A percentile compares a stretch with the other conserved stretches of the same genome.
phyloP scores from a whole-genome alignment of 2,797 vertebrate genomes.

The Diceros bicornis region DNA sequence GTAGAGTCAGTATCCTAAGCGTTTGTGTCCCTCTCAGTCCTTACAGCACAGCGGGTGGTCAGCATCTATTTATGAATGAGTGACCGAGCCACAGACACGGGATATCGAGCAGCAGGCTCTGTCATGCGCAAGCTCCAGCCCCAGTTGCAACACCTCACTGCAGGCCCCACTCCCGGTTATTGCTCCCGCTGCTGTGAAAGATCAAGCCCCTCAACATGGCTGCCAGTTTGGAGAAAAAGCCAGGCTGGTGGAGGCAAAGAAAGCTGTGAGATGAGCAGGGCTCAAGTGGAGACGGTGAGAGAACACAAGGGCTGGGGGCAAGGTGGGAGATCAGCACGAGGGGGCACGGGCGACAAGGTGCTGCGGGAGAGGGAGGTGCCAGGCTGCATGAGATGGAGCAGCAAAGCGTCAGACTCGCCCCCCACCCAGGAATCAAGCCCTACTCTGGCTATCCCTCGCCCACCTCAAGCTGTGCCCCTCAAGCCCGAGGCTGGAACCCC shows the following conservation, averaged over 20 bases:
- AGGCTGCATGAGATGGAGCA: not conserved
- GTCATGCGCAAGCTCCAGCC: not conserved
- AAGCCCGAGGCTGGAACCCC: conserved; percentile 3
- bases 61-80: not conserved
- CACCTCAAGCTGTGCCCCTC: not conserved
- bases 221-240: conserved; percentile 93
- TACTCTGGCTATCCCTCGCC: not conserved
- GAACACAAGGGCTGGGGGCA: conserved; percentile 28
- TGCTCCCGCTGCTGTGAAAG: conserved; percentile 90
- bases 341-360: not conserved
- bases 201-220: conserved; percentile 93
- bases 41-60: not conserved
- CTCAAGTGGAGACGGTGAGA: not conserved
- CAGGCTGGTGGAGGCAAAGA: conserved; percentile 90
- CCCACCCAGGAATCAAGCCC: not conserved
- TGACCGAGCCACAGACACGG: not conserved
- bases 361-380: not conserved
- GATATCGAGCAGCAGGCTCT: not conserved
- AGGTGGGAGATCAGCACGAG: not conserved
- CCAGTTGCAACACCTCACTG: not conserved
- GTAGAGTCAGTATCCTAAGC: too few species aligned
- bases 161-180: conserved; percentile 91
- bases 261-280: conserved; percentile 76
- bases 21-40: not conserved
- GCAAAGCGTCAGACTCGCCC: not conserved